phyloP scores from a whole-genome alignment of 2,888 invertebrate species.

The Tachina fera region DNA sequence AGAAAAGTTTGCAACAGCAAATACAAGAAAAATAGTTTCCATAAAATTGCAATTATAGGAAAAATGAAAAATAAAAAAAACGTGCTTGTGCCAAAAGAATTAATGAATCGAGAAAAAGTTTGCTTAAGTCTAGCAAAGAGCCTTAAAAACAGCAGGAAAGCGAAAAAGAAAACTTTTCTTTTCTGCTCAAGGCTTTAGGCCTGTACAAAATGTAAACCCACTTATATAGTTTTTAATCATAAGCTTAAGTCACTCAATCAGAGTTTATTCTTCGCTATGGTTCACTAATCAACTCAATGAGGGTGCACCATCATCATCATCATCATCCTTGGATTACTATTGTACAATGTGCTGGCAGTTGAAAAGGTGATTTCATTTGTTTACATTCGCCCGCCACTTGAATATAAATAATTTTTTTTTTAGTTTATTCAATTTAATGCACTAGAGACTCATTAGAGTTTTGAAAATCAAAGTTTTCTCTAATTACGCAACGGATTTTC shows the following conservation, averaged over 20 bases:
- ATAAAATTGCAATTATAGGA: background rate
- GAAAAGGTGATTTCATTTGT: conserved; percentile 32
- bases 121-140: background rate
- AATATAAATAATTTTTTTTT: background rate
- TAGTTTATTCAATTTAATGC: background rate
- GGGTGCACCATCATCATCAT: conserved; percentile 2
- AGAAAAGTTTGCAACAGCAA: background rate
- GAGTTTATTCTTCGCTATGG: conserved; percentile 11
- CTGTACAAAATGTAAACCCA: conserved; percentile 25
- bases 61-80: background rate
- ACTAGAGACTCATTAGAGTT: background rate
- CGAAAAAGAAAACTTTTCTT: background rate
- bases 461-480: too few species aligned
- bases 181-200: conserved; percentile 10
- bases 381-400: background rate
- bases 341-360: conserved; percentile 1
- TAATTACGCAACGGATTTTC: too few species aligned
- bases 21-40: background rate
- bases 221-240: conserved; percentile 35
- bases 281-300: conserved; percentile 13
- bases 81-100: conserved; percentile 25
- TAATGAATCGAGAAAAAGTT: conserved; percentile 55
- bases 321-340: background rate
- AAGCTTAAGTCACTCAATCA: conserved; percentile 23
- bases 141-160: conserved; percentile 1